Evolutionary conservation across 2,888 invertebrate genomes (phyloP), one percentile per base, ranked within the genome.

Genomic region (Spatulosminthurus flaviceps): DNA sequence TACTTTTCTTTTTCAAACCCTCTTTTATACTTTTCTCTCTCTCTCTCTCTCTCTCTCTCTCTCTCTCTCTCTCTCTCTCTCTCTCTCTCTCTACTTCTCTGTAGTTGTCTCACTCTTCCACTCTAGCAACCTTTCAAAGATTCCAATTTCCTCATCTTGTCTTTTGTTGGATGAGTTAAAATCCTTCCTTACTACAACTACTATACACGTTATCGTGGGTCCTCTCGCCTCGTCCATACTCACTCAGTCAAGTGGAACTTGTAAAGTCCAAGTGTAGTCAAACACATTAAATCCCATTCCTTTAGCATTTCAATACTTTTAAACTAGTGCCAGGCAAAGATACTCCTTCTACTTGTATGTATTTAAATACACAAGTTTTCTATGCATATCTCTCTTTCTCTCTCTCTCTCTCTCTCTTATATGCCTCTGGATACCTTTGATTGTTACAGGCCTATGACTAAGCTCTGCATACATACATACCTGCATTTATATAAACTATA

Each of bases 21-120:
- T 28, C 67, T 19, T 64, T 66, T 34, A 28, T 21, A n/a, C 60
- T 41, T n/a, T 76, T 22, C 64, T 21, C 61, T 61, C 61, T 61
- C n/a, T n/a, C 61, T 61, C 61, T n/a, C 61, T 7, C 61, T n/a
- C n/a, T n/a, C n/a, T n/a, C n/a, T n/a, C n/a, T n/a, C n/a, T 60
- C 60, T 60, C n/a, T 13, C 60, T 60, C 60, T 60, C 16, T 4
- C 7, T 13, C 16, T 60, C 7, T 60, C 60, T 60, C 60, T 7
- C 60, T 60, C 60, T 60, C 16, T 5, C n/a, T 7, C 60, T 60
- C 60, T 60, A 19, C n/a, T n/a, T 13, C 60, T 60, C 60, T 60
- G 2, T 4, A 5, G 4, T 21, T 60, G 60, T 60, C 60, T 60
- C 60, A 21, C 60, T 60, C 60, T 60, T 21, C n/a, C n/a, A 21